These are phyloP conservation scores for Lepus europaeus DNA, from an alignment of 2,113 vertebrate genomes.

Conservation along the genomic window DNA sequence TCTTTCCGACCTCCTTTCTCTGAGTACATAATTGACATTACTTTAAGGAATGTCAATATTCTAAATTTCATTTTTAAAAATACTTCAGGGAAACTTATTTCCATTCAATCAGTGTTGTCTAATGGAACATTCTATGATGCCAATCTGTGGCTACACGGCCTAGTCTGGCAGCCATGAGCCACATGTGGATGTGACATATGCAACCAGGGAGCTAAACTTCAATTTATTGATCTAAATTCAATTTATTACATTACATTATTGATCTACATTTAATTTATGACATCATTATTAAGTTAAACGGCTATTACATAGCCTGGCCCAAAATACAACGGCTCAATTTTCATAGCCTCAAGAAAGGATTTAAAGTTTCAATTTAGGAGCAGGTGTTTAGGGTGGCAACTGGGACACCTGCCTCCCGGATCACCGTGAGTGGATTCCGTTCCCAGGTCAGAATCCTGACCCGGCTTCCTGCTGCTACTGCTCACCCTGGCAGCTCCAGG, in stretches of 20 bases:
- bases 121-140: not conserved
- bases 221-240: not conserved
- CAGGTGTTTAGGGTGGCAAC: too few species aligned
- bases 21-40: not conserved
- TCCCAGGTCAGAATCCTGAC: too few species aligned
- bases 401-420: too few species aligned
- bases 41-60: not conserved
- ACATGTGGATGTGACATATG: not conserved
- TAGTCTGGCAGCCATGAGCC: not conserved
- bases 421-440: too few species aligned
- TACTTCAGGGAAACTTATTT: not conserved
- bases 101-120: not conserved
- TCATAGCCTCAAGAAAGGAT: not conserved
- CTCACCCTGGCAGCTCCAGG: too few species aligned
- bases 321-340: not conserved
- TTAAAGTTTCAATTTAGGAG: not conserved
- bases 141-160: not conserved
- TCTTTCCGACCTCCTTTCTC: not conserved
- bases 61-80: slow-evolving; percentile 50
- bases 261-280: not conserved
- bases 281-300: not conserved
- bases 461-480: too few species aligned
- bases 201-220: not conserved
- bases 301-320: not conserved
- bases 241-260: not conserved